Base-by-base conservation (phyloP, 2,888 invertebrate species). In the Chesias legatella region DNA sequence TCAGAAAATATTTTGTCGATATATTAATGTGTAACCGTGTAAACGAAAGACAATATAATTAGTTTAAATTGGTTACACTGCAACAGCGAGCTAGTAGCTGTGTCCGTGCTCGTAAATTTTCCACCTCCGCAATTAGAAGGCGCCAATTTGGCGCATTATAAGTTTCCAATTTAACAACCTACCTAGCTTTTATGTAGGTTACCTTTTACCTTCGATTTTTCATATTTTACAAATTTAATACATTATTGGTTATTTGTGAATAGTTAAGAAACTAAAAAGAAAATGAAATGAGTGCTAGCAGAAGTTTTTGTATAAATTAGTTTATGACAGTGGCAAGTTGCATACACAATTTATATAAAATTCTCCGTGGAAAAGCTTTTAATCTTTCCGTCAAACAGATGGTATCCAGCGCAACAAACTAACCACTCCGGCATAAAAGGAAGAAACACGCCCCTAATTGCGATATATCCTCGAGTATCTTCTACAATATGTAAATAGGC, bases 401-500 rank as follows among this genome's bases (percentile, higher is more conserved):
- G 76, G 73, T 80, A 82, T 81, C 80, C 73, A 65, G 57, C 53
- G 64, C 62, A 69, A 70, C 67, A 67, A 68, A 76, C 68, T 61
- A 68, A 61, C 68, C 60, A 69, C 71, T 69, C 58, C 58, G 67
- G 69, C 77, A 70, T 80, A 82, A 84, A 83, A 83, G 81, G 81
- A 81, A 79, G 74, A 77, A 68, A 71, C 67, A 80, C 79, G 77
- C 75, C 79, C 76, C 80, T 85, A 83, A 85, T 88, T 86, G 85
- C 84, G 72, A 81, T 79, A 81, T 79, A 82, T 80, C 72, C 77
- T 60, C 60, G 67, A 67, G 78, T 84, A 83, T 84, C 82, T 80
- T 61, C 77, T 72, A 70, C 81, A 80, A 74, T 85, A 88, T 85
- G 86, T 84, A 86, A 88, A 85, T 84, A 85, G 77, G 76, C 77